Evolutionary conservation across 2,888 invertebrate species (phyloP).

Genomic region (Stramonita haemastoma): DNA sequence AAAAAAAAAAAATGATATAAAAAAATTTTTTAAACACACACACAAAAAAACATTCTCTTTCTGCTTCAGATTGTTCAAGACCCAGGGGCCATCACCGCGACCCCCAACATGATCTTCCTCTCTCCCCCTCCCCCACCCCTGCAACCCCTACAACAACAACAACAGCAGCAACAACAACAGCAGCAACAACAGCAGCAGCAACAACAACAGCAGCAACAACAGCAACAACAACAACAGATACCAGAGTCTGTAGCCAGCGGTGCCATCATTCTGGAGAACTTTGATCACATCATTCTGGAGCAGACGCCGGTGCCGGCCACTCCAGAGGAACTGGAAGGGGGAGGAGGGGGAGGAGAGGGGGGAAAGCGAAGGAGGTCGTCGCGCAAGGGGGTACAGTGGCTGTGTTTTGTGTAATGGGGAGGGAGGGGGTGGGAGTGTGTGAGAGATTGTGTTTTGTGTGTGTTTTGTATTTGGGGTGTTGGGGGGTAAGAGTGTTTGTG

Average conservation of each 20-base stretch:
- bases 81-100: neutral
- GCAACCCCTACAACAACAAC: too few relatives aligned
- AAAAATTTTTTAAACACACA: neutral
- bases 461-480: too few relatives aligned
- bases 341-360: neutral
- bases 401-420: too few relatives aligned
- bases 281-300: constrained; percentile 8
- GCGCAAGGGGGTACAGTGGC: neutral
- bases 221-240: neutral
- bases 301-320: neutral
- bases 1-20: too few relatives aligned
- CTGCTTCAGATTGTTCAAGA: neutral
- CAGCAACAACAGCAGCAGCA: constrained; percentile 5
- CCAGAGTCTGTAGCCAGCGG: too few relatives aligned
- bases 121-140: neutral
- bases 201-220: constrained; percentile 4
- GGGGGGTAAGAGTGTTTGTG: too few relatives aligned
- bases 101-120: constrained; percentile 5
- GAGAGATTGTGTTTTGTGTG: too few relatives aligned
- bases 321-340: too few relatives aligned
- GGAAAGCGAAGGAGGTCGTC: neutral
- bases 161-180: neutral
- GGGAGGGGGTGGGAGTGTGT: too few relatives aligned
- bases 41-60: neutral
- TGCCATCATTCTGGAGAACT: constrained; percentile 7